phyloP scores from a whole-genome alignment of 2,113 vertebrate species.

The Ailuropoda melanoleuca region DNA sequence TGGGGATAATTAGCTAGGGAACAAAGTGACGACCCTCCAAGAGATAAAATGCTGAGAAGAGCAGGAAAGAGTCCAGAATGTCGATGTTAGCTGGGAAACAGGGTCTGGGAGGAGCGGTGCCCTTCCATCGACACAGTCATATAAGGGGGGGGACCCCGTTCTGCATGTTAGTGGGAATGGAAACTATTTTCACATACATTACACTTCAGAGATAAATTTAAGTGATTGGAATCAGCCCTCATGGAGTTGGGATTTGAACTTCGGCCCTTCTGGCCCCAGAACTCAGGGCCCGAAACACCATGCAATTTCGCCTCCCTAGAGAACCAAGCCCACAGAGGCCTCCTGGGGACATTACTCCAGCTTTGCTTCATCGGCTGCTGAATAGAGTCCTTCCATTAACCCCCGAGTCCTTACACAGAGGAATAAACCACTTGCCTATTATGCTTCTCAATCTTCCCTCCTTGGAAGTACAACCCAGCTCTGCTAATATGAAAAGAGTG shows the following conservation, averaged over 20 bases:
- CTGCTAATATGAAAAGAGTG: not conserved
- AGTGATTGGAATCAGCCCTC: too few relatives aligned
- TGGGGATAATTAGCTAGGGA: not conserved
- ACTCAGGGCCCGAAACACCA: too few relatives aligned
- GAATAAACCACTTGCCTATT: not conserved
- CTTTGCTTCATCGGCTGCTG: not conserved
- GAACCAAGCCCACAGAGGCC: fast-evolving
- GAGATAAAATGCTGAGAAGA: not conserved
- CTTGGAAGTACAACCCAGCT: not conserved
- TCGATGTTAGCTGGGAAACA: fast-evolving
- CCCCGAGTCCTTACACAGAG: not conserved
- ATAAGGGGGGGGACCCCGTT: not conserved
- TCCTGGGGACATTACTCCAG: not conserved
- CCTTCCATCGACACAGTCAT: not conserved
- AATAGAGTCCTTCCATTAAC: fast-evolving
- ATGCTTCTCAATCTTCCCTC: not conserved
- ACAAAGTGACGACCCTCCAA: not conserved
- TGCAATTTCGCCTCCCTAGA: fast-evolving
- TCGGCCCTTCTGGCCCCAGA: not conserved
- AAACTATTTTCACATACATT: not conserved
- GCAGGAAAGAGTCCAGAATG: not conserved
- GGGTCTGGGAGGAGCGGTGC: not conserved
- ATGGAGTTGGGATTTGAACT: not conserved
- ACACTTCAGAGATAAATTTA: not conserved
- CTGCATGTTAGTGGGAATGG: not conserved